A percentile compares a stretch with the other conserved stretches of the same genome.
Evolutionary conservation across 64 coral and sea anemone genomes (phyloP).

Genomic region (Astreopora myriophthalma): DNA sequence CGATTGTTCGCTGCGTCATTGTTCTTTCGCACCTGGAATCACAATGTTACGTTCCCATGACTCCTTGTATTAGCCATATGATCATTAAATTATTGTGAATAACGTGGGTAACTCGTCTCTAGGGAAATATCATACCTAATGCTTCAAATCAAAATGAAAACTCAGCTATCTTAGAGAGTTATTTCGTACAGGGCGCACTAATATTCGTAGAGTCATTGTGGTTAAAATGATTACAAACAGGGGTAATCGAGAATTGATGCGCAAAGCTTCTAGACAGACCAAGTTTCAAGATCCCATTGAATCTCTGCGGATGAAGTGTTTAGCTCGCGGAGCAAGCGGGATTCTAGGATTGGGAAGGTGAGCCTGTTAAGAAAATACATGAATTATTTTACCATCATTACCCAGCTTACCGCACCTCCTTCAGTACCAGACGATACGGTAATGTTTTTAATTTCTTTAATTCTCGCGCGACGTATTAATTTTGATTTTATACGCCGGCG

Average conservation of each 20-base stretch:
- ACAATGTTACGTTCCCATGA: neutral
- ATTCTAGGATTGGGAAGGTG: slow-evolving; percentile 69
- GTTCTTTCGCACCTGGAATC: neutral
- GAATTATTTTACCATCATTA: neutral
- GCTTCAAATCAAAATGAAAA: neutral
- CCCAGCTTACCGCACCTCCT: no score
- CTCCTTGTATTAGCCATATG: neutral
- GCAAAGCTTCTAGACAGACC: slow-evolving; percentile 24
- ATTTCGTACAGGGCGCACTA: neutral
- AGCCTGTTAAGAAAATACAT: neutral
- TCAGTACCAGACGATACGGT: no score
- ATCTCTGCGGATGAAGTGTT: slow-evolving; percentile 25
- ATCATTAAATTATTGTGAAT: neutral
- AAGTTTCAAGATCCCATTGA: slow-evolving; percentile 33
- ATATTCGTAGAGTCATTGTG: neutral
- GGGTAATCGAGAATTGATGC: slow-evolving; percentile 31
- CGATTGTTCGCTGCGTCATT: neutral
- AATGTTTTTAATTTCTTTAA: no score
- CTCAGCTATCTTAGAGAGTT: neutral
- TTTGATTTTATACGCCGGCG: no score
- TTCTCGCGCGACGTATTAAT: no score
- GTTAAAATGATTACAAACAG: slow-evolving; percentile 51
- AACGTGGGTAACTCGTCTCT: neutral
- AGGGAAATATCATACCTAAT: neutral
- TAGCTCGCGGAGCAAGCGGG: slow-evolving; percentile 47